Base-by-base conservation (phyloP, 2,113 vertebrate species). In the Oxyruncus cristatus region DNA sequence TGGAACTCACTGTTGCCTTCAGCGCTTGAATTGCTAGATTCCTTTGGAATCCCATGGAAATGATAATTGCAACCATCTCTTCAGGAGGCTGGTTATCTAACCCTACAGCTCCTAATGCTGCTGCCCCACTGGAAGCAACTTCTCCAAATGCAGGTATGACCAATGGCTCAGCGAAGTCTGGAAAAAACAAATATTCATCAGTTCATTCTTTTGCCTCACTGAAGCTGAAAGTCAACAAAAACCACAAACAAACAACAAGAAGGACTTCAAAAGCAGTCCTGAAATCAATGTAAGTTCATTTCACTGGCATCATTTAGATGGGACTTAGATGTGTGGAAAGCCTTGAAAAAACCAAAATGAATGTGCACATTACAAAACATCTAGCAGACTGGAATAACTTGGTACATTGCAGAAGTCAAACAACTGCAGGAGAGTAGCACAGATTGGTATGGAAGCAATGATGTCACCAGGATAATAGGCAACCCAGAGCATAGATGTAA, bases 21-120 rank as follows among this genome's bases (percentile, higher is more conserved):
- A 99, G 98, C 0, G 99, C 99, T 47, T 97, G 98, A 89, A 99
- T 97, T n/a, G 98, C 98, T 89, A 99, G 97, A 94, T 95, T 97
- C 88, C 99, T 98, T 56, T 99, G 99, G 98, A 99, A 99, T 88
- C 99, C 99, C 99, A 99, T 99, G 33, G 99, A 99, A 28, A 98
- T 98, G 52, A 99, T 99, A 81, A 99, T 99, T 89, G 99, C 97
- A 42, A 99, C 95, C 73, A 98, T 99, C 96, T 99, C 99, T 97
- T 99, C 99, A 0, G 99, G 99, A 77, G 99, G 99, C 2, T 99
- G 99, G 97, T 98, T 99, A 95, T 98, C 98, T 62, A 98, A 56
- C 13, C 96, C 98, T 56, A 95, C 55, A 94, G 97, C 96, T 70
- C 97, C 98, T 93, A 98, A 96, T 9, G 95, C 94, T 85, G 98